Evolutionary conservation across 2,113 vertebrate species (phyloP).

Genomic region (Saguinus imperator): DNA sequence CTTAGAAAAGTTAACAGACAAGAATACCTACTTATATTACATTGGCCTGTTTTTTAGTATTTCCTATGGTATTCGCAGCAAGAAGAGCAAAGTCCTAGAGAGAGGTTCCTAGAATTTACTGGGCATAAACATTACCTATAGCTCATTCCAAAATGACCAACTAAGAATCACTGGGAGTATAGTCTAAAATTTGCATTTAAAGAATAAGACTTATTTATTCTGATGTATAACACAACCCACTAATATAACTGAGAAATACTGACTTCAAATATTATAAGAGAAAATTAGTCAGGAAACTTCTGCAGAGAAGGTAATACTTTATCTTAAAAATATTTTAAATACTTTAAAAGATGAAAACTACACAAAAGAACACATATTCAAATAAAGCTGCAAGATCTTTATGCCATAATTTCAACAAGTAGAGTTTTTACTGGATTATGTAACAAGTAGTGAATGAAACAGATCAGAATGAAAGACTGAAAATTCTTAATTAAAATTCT

Average conservation of each 20-base stretch:
- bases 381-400: not conserved
- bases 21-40: not conserved
- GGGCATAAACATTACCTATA: not conserved
- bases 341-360: conserved; percentile 22
- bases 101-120: conserved; percentile 43
- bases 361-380: not conserved
- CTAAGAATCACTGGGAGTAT: not conserved
- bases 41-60: not conserved
- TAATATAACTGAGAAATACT: not conserved
- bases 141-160: conserved; percentile 22
- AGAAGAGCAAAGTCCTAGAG: conserved; percentile 13
- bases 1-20: not conserved
- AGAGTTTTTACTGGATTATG: conserved; percentile 36
- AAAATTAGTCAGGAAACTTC: conserved; percentile 36
- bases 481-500: not conserved
- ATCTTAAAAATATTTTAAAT: conserved; percentile 31
- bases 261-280: not conserved
- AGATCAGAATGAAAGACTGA: not conserved
- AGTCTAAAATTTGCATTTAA: conserved; percentile 9
- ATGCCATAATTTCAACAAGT: conserved; percentile 1
- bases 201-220: conserved; percentile 13
- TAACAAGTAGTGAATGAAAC: conserved; percentile 11
- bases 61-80: not conserved
- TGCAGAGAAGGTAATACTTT: conserved; percentile 14
- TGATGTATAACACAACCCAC: not conserved